These are phyloP conservation scores for Ecliptopera silaceata DNA, from an alignment of 2,888 invertebrate genomes.

Conservation along the genomic window DNA sequence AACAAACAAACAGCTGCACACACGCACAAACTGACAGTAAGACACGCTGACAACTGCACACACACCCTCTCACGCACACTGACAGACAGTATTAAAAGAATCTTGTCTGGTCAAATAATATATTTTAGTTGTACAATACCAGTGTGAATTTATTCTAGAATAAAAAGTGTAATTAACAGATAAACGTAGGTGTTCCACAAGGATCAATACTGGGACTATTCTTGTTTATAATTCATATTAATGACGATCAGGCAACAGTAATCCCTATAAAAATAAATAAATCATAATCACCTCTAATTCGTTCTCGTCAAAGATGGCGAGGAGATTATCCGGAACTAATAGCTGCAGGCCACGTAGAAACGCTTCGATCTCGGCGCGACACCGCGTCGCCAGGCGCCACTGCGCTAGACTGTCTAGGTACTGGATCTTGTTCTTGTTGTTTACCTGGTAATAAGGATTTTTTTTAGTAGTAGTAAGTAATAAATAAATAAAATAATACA, in stretches of 20 bases:
- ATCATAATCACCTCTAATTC: constrained; percentile 90
- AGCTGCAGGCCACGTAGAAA: constrained; percentile 95
- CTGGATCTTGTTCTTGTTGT: constrained; percentile 88
- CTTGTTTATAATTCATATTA: too few species aligned
- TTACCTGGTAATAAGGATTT: constrained; percentile 82
- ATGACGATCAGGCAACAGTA: too few species aligned
- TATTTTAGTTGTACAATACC: too few species aligned
- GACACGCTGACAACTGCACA: constrained; percentile 94
- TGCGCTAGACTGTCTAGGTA: constrained; percentile 96
- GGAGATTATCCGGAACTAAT: constrained; percentile 95
- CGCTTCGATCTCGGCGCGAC: constrained; percentile 92
- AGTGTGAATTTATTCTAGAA: too few species aligned
- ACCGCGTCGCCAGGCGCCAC: constrained; percentile 91
- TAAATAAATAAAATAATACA: too few species aligned
- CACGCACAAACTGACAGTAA: constrained; percentile 94
- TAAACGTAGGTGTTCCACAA: too few species aligned
- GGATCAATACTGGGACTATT: too few species aligned
- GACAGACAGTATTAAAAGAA: too few species aligned
- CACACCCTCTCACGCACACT: constrained; percentile 96
- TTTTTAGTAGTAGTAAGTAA: too few species aligned
- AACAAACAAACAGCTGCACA: constrained; percentile 86
- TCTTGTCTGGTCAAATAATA: too few species aligned
- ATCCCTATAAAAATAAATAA: too few species aligned
- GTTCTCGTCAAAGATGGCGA: constrained; percentile 97
- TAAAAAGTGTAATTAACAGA: too few species aligned